Evolutionary conservation across 2,888 invertebrate genomes (phyloP).

Genomic region (Teleogryllus oceanicus): DNA sequence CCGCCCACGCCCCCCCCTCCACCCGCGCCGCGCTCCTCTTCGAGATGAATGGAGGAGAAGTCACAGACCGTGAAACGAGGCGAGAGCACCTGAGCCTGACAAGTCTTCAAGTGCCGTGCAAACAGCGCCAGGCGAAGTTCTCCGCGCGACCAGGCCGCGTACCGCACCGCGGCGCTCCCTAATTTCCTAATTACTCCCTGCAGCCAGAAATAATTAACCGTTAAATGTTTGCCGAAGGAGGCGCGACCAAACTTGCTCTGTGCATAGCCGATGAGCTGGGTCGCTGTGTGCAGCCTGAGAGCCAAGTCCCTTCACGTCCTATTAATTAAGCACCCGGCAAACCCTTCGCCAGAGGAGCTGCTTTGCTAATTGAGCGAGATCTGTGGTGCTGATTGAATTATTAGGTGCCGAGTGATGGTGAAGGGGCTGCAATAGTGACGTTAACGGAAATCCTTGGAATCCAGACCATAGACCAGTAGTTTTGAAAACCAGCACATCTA

Average conservation of each 20-base stretch:
- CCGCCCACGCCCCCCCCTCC: no score
- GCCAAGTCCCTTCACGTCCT: not conserved
- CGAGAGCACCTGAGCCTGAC: no score
- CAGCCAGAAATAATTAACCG: slow-evolving; percentile 4
- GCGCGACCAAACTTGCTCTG: not conserved
- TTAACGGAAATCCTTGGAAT: no score
- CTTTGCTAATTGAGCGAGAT: slow-evolving; percentile 8
- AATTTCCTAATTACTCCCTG: slow-evolving; percentile 10
- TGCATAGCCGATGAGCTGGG: not conserved
- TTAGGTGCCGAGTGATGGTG: not conserved
- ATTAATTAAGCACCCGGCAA: not conserved
- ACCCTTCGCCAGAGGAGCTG: not conserved
- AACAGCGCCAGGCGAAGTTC: not conserved
- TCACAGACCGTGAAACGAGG: no score
- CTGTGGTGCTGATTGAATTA: not conserved
- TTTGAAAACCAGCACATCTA: no score
- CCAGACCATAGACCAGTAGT: no score
- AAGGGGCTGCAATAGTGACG: no score
- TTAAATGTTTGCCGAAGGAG: slow-evolving; percentile 18
- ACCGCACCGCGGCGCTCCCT: not conserved
- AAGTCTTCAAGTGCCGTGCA: not conserved
- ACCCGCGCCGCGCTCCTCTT: no score
- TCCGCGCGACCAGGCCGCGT: no score
- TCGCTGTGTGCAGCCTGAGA: not conserved
- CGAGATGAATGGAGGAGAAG: no score